Evolutionary conservation across 2,113 vertebrate genomes (phyloP).

Genomic region (Mesitornis unicolor): DNA sequence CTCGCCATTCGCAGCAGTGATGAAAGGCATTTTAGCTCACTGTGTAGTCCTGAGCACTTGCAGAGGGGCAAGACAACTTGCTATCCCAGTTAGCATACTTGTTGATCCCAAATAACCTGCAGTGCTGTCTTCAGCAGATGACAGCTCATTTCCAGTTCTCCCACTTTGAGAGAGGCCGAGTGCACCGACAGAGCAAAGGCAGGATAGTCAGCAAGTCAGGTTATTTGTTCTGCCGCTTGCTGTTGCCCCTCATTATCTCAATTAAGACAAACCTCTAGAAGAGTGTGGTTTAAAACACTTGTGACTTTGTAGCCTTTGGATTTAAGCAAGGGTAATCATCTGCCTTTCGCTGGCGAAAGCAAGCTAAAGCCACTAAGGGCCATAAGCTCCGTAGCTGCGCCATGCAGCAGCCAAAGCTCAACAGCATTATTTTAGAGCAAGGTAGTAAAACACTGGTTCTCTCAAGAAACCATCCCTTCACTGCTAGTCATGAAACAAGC

Average conservation of each 20-base stretch:
- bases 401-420: not conserved
- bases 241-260: conserved; percentile 48
- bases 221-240: not conserved
- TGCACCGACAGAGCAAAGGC: not conserved
- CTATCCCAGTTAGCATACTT: not conserved
- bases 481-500: fast-evolving
- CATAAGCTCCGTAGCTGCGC: not conserved
- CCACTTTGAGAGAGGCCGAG: not conserved
- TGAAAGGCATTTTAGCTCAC: not conserved
- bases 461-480: not conserved
- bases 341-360: not conserved
- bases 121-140: not conserved
- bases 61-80: not conserved
- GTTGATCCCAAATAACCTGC: not conserved
- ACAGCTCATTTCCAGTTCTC: not conserved
- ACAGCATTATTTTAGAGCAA: fast-evolving
- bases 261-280: conserved; percentile 47
- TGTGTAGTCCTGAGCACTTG: not conserved
- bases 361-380: not conserved
- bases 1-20: conserved; percentile 23
- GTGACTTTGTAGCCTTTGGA: not conserved
- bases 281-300: not conserved
- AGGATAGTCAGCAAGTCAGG: not conserved
- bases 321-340: not conserved
- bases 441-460: fast-evolving